Base-by-base conservation (phyloP, 1,140 invertebrate genomes). In the Neodiprion lecontei region DNA sequence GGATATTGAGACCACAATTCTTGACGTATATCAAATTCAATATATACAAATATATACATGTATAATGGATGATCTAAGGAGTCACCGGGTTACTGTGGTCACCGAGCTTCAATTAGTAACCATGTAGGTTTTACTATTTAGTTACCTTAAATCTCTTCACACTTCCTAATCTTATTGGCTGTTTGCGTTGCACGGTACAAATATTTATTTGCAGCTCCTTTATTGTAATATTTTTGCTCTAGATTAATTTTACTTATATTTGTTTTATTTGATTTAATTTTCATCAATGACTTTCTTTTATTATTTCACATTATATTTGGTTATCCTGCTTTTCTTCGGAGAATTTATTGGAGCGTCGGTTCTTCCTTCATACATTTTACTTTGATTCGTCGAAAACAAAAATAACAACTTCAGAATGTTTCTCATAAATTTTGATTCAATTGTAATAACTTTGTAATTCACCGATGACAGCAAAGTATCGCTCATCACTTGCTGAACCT, bases 41-140 rank as follows among this genome's bases (percentile, higher is more conserved):
- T 70, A 76, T 69, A 4, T 79, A 75, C 69, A 74, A 78, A 77
- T 75, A 53, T 77, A 71, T 72, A 80, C 81, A 77, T 61, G 9
- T 17, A 61, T 14, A 82, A 75, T 77, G 74, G 80, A 83, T 81
- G 80, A 81, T 81, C 82, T 78, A 83, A 87, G 82, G 82, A 86
- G 79, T 84, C 78, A 85, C 83, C 87, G 86, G 87, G 87, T 88
- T 88, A 88, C 82, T 88, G 87, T 88, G 87, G 87, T 88, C 87
- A 84, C 82, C 84, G 86, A 87, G 84, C 84, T 87, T 84, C 78
- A 79, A 86, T 86, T 86, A 87, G 83, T 80, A 79, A 83, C 75
- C 83, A 83, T 80, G 81, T 79, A 81, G 79, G 81, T 81, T 83
- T 84, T 68, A 76, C 78, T 61, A 12, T 17, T 80, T 78, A 67